Evolutionary conservation across 2,113 vertebrate genomes (phyloP), one percentile per base, ranked within the genome.

Genomic region (Dipodomys spectabilis): DNA sequence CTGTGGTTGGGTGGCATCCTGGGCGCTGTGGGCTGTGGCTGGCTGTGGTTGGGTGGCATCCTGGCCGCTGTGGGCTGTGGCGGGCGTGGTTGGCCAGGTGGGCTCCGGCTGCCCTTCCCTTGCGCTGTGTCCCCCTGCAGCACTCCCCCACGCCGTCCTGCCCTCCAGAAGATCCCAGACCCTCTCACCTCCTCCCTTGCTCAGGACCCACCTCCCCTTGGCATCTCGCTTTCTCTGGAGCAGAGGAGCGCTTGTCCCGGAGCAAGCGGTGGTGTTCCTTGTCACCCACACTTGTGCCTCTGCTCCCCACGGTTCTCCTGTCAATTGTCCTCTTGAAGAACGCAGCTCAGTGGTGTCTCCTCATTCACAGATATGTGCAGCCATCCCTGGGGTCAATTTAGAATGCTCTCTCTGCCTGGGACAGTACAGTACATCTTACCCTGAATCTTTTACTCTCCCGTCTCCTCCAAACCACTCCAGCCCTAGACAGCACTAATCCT

Each of bases 341-440:
- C 22, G 9, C 13, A 1, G 53, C 5, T 22, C 32, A n/a, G 7
- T 2, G 60, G 18, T 8, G 27, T 6, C 25, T 45, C 5, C 2
- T 35, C 15, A 5, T 79, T 39, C 32, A 9, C 5, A 73, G 65
- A 4, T 6, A 16, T 64, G 60, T 1, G 10, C 7, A 32, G 30
- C n/a, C 4, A 68, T 16, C 65, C 5, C 4, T 39, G 62, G 35
- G 45, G 57, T 62, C 53, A 5, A 28, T 67, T 67, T 67, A 67
- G 65, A 67, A 27, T 11, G 65, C 10, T 67, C 65, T 67, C 25
- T 67, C 25, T 67, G 25, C 28, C 25, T 28, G 65, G 25, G 65
- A 23, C 65, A 67, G 7, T 49, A 12, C 8, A 49, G 25, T 49
- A 12, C 8, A 49, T 49, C 62, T 28, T 35, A 73, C 13, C 57